Evolutionary conservation across 2,888 invertebrate species (phyloP), one percentile per base, ranked within the genome.

Genomic region (Tridacna gigas): DNA sequence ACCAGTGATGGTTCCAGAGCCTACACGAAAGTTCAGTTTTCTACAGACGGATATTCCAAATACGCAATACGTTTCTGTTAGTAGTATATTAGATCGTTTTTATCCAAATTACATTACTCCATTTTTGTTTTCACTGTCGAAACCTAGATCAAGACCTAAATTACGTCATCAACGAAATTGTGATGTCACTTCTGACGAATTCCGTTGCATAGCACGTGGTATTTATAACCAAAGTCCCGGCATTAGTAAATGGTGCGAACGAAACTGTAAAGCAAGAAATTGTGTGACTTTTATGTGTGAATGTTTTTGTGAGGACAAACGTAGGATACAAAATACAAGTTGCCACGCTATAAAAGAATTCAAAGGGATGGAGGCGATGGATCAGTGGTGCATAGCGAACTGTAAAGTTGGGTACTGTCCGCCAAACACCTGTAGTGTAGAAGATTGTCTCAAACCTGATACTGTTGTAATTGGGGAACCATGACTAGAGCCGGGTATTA

Each of bases 401-500:
- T 93, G 93, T 83, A 90, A 91, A 67, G 90, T 90, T 11, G 89
- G 91, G 13, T 91, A 84, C 81, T 93, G 92, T 69, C 93, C 93
- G 0, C 69, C 89, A 0, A 87, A 84, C 48, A 83, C 86, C 25
- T 90, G 90, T 66, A 89, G 84, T 76, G 86, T 90, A 2, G 80
- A 88, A 71, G 84, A 88, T 45, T 90, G 90, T 76, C 51, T 88
- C 2, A 71, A 22, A 73, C 71, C 73, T 5, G 65, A 77, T 28
- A 28, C 60, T 20, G 25, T 51, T 25, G 25, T 74, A 9, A 79
- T 66, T 56, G 79, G 79, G 51, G 79, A 79, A 65, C 20, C 37
- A 65, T 79, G 79, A 79, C 79, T 26, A 67, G 67, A 56, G 15
- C 56, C 56, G 56, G 56, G 56, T 20, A 20, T 11, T 15, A 56